Base-by-base conservation (phyloP, 2,113 vertebrate genomes). In the Lagopus leucura region DNA sequence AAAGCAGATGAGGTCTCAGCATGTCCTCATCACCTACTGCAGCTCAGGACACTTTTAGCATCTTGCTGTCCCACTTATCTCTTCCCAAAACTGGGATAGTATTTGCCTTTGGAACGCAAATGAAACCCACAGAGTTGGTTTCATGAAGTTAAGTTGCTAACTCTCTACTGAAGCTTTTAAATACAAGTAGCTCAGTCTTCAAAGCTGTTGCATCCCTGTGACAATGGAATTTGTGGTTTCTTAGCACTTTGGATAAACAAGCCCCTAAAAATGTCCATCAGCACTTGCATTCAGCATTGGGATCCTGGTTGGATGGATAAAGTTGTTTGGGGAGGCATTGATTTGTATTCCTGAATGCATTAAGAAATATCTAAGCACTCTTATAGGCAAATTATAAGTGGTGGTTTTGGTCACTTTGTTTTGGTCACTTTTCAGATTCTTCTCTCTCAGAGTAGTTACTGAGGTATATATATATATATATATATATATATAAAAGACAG, bases 1-100 rank as follows among this genome's bases (percentile, higher is more conserved):
- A 25, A n/a, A 47, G 11, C 16, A 48, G 58, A 19, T 1, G 0
- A 52, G 21, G 21, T 19, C n/a, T 20, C 47, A 28, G 36, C 11
- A 10, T 1, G 4, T 57, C 42, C 43, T 21, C 6, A 2, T 11
- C 18, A 25, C 17, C 34, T 3, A 0, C 42, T 74, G 18, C 32
- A 55, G 57, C 28, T 52, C 47, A 36, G 60, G 24, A 22, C 16
- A 34, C 6, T 10, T 90, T 81, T 19, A 82, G 5, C 7, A 17
- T 40, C 30, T 61, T 65, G 17, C 52, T 87, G 5, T 20, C 20
- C 1, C 2, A 43, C 17, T 84, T 65, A 15, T 50, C 18, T 70
- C 15, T 65, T 60, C 47, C 27, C 4, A 0, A 48, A 84, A 75
- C 42, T 16, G 22, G 30, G 38, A 11, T 17, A 13, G 8, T 2